Evolutionary conservation across 2,888 invertebrate genomes (phyloP), one percentile per base, ranked within the genome.

Genomic region (Julus scanicus): DNA sequence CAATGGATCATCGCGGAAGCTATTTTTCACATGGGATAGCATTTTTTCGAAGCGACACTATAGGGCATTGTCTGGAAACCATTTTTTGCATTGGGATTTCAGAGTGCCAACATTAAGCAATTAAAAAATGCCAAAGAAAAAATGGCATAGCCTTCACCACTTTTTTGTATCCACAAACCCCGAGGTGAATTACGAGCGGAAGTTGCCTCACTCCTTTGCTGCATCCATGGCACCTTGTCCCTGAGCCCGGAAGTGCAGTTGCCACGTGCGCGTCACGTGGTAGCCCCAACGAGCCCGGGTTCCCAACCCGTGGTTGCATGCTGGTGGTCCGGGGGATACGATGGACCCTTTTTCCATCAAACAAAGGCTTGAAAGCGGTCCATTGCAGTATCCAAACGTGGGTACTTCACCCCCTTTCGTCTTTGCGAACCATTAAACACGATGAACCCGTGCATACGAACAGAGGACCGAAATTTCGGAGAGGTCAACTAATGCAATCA

Each of bases 101-200:
- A 29, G n/a, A 29, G 49, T 17, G 44, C 40, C 40, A 40, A 84
- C 40, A 20, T 84, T 40, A 15, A 5, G 85, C 85, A 85, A 85
- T 85, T 85, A 85, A 85, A 85, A 85, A 85, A 85, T 85, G 49
- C n/a, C 4, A 17, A 11, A 49, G 49, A 85, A 85, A 85, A 85
- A 20, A 85, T 44, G n/a, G 48, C n/a, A n/a, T n/a, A 85, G 85
- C 44, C 44, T 44, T 49, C 49, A 85, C 85, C 85, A 40, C 85
- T 20, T 85, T 85, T 85, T 84, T 71, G 2, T 85, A 44, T 85
- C 49, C 85, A n/a, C 29, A 3, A 17, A 37, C 1, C 85, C 40
- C n/a, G 9, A 44, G 8, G 44, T 85, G 85, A 85, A 85, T 85
- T 85, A 85, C 85, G 49, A 49, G 4, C 85, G 44, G 85, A 85